Evolutionary conservation across 2,797 vertebrate species (phyloP).

Genomic region (Phaenicophaeus curvirostris): DNA sequence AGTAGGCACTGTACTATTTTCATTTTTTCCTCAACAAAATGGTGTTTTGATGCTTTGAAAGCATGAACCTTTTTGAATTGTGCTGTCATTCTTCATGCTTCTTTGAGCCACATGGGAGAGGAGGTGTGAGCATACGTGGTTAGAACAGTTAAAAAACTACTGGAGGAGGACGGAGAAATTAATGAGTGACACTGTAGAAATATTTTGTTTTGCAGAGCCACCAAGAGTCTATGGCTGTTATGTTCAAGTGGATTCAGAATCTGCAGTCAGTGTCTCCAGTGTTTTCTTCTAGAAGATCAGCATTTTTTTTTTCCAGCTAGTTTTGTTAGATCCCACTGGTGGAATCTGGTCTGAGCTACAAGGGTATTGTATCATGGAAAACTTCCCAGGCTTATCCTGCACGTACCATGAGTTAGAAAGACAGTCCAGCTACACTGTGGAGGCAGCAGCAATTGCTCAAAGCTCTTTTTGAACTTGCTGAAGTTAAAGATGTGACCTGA

Average conservation of each 20-base stretch:
- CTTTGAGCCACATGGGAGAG: not conserved
- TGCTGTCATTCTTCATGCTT: not conserved
- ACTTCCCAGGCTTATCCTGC: not conserved
- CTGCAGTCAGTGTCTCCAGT: not conserved
- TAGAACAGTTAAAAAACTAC: not conserved
- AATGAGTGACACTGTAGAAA: not conserved
- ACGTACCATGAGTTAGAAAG: not conserved
- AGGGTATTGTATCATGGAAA: not conserved
- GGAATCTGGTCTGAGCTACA: not conserved
- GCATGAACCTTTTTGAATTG: not conserved
- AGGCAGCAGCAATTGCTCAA: not conserved
- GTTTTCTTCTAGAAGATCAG: not conserved
- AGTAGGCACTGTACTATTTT: not conserved
- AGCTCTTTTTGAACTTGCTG: not conserved
- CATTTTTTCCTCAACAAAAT: slow-evolving; percentile 24
- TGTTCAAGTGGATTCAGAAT: not conserved
- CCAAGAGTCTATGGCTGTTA: accelerated
- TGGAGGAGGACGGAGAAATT: not conserved
- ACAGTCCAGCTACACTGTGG: not conserved
- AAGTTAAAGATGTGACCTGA: slow-evolving; percentile 3
- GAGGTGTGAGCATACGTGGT: not conserved
- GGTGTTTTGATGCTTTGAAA: not conserved
- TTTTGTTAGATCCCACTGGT: not conserved
- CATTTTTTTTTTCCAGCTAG: not conserved
- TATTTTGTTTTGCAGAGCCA: not conserved